Conservation (phyloP, 2,888 invertebrate genomes). For the Tanypteryx hageni region DNA sequence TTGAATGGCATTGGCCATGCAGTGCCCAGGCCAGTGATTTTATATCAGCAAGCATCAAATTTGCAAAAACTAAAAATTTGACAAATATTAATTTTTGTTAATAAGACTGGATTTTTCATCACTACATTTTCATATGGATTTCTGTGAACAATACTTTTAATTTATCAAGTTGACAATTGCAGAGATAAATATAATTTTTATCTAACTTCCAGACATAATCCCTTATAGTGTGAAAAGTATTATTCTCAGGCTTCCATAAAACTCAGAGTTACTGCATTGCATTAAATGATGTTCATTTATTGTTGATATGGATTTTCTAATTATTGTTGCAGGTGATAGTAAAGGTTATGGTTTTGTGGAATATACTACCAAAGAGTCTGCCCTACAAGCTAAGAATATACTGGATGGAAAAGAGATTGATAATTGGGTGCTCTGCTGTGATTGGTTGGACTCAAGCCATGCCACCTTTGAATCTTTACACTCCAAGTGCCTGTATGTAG, state of each 20-base stretch:
- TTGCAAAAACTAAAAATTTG: no score
- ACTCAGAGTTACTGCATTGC: background rate
- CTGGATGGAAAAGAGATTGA: conserved; percentile 74
- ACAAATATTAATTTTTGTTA: no score
- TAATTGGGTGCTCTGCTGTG: conserved; percentile 75
- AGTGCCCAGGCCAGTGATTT: no score
- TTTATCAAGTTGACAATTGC: no score
- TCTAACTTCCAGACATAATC: no score
- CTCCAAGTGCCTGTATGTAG: conserved; percentile 77
- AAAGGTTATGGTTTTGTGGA: conserved; percentile 79
- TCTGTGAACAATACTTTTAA: no score
- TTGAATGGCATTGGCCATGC: no score
- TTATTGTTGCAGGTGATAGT: conserved; percentile 73
- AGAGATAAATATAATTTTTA: no score
- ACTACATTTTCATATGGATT: no score
- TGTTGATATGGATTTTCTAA: background rate
- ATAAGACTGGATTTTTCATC: no score
- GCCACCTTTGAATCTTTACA: conserved; percentile 76
- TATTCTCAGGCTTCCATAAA: background rate
- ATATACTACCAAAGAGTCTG: conserved; percentile 76
- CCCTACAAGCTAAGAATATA: conserved; percentile 75
- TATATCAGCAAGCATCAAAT: no score
- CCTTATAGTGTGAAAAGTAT: background rate
- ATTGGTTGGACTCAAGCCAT: conserved; percentile 76
- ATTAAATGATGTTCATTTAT: background rate